phyloP scores from a whole-genome alignment of 2,888 invertebrate species.

The Pycnomerus fuliginosus region DNA sequence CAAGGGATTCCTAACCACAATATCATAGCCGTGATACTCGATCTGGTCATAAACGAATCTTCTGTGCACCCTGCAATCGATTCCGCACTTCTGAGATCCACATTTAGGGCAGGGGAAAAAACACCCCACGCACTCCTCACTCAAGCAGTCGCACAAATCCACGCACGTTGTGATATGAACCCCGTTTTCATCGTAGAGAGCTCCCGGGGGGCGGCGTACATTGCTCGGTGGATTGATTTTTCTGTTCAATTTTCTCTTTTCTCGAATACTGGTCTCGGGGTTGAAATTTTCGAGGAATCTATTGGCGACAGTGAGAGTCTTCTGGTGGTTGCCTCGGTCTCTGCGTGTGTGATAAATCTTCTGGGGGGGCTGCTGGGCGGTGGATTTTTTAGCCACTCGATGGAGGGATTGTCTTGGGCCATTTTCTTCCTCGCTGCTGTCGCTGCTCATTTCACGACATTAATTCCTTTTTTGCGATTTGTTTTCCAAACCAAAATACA shows the following conservation, averaged over 20 bases:
- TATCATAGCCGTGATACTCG: conserved; percentile 77
- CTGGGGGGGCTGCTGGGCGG: conserved; percentile 16
- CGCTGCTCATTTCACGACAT: too few relatives aligned
- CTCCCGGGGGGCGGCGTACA: conserved; percentile 54
- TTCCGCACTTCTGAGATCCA: conserved; percentile 72
- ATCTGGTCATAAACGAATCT: conserved; percentile 78
- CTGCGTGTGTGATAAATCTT: conserved; percentile 15
- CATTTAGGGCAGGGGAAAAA: conserved; percentile 79
- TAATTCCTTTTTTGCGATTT: too few relatives aligned
- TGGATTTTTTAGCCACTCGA: conserved; percentile 40
- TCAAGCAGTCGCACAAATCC: conserved; percentile 85
- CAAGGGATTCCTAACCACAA: conserved; percentile 59
- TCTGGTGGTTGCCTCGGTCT: conserved; percentile 6
- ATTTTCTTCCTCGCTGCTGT: too few relatives aligned
- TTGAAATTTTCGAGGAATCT: conserved; percentile 62
- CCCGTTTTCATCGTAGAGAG: conserved; percentile 72
- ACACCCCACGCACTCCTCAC: conserved; percentile 77
- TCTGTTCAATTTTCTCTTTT: conserved; percentile 74
- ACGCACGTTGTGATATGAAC: conserved; percentile 61
- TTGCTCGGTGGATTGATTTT: conserved; percentile 60
- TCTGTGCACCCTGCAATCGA: conserved; percentile 75
- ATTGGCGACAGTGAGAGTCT: conserved; percentile 28
- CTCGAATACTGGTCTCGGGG: conserved; percentile 75
- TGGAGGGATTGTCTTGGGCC: too few relatives aligned
- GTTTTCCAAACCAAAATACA: too few relatives aligned